phyloP scores from a whole-genome alignment of 2,888 invertebrate genomes.

The Emmelina monodactyla region DNA sequence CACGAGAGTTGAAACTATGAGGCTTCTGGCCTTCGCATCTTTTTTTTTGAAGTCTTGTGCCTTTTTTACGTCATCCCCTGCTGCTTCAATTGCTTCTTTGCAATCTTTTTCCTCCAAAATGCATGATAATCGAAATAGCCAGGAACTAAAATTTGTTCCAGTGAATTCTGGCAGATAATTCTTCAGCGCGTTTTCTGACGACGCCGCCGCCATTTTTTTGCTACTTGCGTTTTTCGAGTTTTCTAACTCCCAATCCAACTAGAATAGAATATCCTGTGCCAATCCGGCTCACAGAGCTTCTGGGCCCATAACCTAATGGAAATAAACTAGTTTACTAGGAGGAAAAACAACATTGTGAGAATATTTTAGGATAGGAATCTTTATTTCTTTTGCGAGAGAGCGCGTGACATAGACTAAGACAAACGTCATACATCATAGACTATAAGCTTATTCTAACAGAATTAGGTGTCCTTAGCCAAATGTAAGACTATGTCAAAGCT shows the following conservation, averaged over 20 bases:
- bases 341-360: no score
- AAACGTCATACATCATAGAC: no score
- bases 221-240: no score
- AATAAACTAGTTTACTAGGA: no score
- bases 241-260: no score
- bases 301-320: constrained; percentile 5
- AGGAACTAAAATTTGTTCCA: constrained; percentile 1
- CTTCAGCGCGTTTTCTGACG: neutral
- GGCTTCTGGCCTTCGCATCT: constrained; percentile 2
- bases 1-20: neutral
- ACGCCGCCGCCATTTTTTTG: neutral
- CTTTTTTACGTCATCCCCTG: neutral
- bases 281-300: constrained; percentile 2
- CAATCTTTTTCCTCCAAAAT: constrained; percentile 3
- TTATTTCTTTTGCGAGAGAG: no score
- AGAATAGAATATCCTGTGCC: neutral
- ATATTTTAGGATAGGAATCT: no score
- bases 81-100: constrained; percentile 1
- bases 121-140: constrained; percentile 1
- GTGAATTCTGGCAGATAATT: neutral
- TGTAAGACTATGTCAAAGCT: no score
- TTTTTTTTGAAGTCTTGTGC: neutral
- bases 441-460: no score
- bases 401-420: no score
- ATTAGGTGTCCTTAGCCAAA: no score